Conservation (phyloP, 2,797 vertebrate genomes). For the Pangasius sanitwongsei region DNA sequence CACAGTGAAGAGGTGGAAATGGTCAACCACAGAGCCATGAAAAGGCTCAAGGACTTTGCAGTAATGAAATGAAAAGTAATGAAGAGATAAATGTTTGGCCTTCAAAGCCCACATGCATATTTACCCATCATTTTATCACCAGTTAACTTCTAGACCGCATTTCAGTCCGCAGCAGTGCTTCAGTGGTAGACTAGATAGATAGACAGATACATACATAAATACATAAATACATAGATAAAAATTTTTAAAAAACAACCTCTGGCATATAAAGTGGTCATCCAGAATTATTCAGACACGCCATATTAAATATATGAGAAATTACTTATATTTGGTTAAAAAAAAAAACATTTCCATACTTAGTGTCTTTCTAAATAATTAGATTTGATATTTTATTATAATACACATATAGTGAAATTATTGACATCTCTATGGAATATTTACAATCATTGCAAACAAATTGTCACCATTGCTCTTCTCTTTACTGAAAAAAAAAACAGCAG, state of each 20-base stretch:
- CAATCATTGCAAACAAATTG: neutral
- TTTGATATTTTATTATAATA: neutral
- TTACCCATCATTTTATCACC: neutral
- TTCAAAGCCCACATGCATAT: neutral
- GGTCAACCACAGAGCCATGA: neutral
- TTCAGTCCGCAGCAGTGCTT: neutral
- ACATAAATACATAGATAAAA: neutral
- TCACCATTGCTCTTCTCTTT: neutral
- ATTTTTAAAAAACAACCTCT: neutral
- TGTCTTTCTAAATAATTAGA: too few relatives aligned
- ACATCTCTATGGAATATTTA: neutral
- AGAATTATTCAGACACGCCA: neutral
- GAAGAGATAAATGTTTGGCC: neutral
- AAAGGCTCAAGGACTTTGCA: neutral
- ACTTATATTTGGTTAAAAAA: too few relatives aligned
- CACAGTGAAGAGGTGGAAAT: neutral
- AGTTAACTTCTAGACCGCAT: neutral
- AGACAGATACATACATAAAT: neutral
- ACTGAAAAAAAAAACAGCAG: neutral
- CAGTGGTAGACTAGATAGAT: neutral
- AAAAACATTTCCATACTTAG: neutral
- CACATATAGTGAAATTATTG: neutral
- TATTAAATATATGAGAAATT: neutral
- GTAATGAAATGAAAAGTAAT: neutral
- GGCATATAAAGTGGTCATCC: neutral